Percentiles rank a stretch among this genome's conserved stretches.
Evolutionary conservation across 2,888 invertebrate species (phyloP).

Genomic region (Merodon equestris): DNA sequence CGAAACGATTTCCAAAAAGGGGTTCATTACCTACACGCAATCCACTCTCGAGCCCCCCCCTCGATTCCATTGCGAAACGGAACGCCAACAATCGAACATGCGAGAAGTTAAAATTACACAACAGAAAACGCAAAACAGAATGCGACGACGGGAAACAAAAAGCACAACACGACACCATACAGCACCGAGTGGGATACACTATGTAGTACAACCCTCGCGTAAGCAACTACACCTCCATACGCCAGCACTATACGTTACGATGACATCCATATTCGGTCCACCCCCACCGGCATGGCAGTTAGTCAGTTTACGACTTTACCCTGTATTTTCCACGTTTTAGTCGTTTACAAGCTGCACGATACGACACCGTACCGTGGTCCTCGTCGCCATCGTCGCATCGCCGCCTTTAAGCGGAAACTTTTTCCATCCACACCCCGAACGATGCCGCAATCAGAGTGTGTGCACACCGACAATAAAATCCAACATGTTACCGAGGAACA

Average conservation of each 20-base stretch:
- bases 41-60: slow-evolving; percentile 14
- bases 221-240: slow-evolving; percentile 50
- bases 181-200: slow-evolving; percentile 16
- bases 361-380: too few species aligned
- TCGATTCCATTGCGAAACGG: too few species aligned
- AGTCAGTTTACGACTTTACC: slow-evolving; percentile 56
- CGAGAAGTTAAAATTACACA: slow-evolving; percentile 69
- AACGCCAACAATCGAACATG: slow-evolving; percentile 65
- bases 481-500: slow-evolving; percentile 64
- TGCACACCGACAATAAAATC: slow-evolving; percentile 69
- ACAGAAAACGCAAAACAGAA: slow-evolving; percentile 24
- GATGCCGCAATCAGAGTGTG: slow-evolving; percentile 55
- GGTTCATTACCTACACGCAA: slow-evolving; percentile 69
- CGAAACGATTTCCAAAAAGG: slow-evolving; percentile 67
- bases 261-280: slow-evolving; percentile 57
- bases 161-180: slow-evolving; percentile 11
- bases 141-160: slow-evolving; percentile 5
- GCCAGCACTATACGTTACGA: slow-evolving; percentile 31
- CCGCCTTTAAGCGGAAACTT: slow-evolving; percentile 57
- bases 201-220: slow-evolving; percentile 44
- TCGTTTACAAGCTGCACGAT: too few species aligned
- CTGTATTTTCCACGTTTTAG: slow-evolving; percentile 21
- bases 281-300: slow-evolving; percentile 27
- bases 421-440: slow-evolving; percentile 44
- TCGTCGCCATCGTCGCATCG: slow-evolving; percentile 13